Conservation (phyloP, 2,888 invertebrate species). For the Dyspetes luteomarginatus region DNA sequence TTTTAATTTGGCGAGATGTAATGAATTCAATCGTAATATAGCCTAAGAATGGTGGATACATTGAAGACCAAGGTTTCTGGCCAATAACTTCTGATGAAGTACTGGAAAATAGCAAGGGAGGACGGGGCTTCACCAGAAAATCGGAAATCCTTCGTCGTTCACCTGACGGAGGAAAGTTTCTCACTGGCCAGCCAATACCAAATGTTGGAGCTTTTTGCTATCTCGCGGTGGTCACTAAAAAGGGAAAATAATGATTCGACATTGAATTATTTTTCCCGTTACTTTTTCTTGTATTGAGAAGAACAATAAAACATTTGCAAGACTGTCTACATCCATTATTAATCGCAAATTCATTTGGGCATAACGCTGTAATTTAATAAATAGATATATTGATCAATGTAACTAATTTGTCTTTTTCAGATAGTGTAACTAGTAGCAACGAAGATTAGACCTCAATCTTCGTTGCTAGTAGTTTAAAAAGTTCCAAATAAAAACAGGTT, state of each 20-base stretch:
- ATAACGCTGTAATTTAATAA: conserved; percentile 87
- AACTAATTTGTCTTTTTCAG: too few species aligned
- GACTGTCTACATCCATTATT: conserved; percentile 95
- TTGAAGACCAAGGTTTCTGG: conserved; percentile 51
- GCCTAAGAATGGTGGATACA: conserved; percentile 40
- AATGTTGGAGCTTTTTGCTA: conserved; percentile 86
- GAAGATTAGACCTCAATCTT: too few species aligned
- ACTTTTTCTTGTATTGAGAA: background rate
- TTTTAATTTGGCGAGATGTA: too few species aligned
- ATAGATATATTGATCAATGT: too few species aligned
- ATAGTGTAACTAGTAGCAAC: too few species aligned
- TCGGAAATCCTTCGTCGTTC: conserved; percentile 84
- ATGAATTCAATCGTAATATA: conserved; percentile 4
- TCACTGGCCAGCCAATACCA: conserved; percentile 85
- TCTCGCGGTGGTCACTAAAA: conserved; percentile 84
- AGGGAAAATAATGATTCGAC: too few species aligned
- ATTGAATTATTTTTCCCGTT: conserved; percentile 53
- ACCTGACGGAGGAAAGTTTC: conserved; percentile 86
- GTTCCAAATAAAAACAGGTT: too few species aligned
- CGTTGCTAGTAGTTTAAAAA: too few species aligned
- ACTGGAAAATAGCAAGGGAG: conserved; percentile 44
- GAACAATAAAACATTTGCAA: conserved; percentile 80
- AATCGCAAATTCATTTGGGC: conserved; percentile 93
- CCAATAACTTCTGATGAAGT: conserved; percentile 58
- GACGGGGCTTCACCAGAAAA: conserved; percentile 68